Evolutionary conservation across 1,140 invertebrate species (phyloP), one percentile per base, ranked within the genome.

Genomic region (Eriosoma lanigerum): DNA sequence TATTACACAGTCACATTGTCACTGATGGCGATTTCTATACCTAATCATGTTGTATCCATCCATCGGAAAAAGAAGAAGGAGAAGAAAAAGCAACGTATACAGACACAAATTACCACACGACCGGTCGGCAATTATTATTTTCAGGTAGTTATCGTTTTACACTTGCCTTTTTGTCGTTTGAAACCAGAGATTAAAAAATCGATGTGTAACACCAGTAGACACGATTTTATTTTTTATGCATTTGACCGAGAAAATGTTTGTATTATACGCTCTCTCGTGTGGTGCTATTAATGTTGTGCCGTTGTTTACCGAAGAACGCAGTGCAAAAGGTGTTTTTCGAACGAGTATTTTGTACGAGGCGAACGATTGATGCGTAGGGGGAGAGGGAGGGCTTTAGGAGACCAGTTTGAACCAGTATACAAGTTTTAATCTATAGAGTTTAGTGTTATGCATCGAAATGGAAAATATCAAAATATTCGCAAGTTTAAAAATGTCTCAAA

Each of bases 261-360:
- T 60, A 15, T 60, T 60, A n/a, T 21, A 46, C 46, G 24, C 15
- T 32, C 52, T 32, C 52, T 32, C 29, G 52, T 19, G 52, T 32
- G 26, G 72, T 72, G 48, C 24, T 72, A 21, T 70, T 72, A 19
- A 52, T 26, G 44, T 15, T 29, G 6, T 8, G 66, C 68, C 68
- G 68, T 48, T 12, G 24, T 75, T 44, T 15, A 9, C 17, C 48
- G 29, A 13, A 38, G 10, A 32, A 15, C n/a, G 29, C 50, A 50
- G 46, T 32, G 21, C 9, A 52, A 73, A 48, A 73, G 70, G 66
- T 56, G 73, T 56, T 76, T 76, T 44, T 46, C 50, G 52, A 56
- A 76, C 73, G 44, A 68, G 38, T 68, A 48, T 46, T 46, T 68
- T 24, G 15, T 68, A 13, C 46, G 19, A 10, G 26, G 15, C 32